A percentile compares a stretch with the other conserved stretches of the same genome.
These are phyloP conservation scores for Galerucella nymphaeae DNA, from an alignment of 2,888 invertebrate species.

Conservation along the genomic window DNA sequence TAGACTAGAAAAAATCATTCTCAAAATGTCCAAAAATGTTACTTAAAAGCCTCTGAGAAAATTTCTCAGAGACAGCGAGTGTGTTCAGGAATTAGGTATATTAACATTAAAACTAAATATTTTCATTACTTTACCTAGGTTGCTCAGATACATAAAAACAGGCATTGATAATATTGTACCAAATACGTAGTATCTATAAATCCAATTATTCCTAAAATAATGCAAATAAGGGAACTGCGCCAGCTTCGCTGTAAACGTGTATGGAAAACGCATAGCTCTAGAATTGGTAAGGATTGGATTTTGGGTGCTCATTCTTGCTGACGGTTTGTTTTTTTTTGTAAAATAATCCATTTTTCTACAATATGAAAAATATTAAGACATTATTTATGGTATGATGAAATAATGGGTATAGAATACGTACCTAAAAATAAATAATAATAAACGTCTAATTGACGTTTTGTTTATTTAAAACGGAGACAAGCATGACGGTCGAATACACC, in stretches of 20 bases:
- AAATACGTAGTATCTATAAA: slow-evolving; percentile 63
- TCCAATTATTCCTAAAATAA: slow-evolving; percentile 67
- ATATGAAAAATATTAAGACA: background rate
- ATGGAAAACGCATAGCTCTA: slow-evolving; percentile 71
- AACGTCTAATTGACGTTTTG: no score
- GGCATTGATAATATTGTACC: slow-evolving; percentile 61
- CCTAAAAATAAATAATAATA: no score
- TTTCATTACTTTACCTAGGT: slow-evolving; percentile 60
- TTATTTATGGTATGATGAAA: background rate
- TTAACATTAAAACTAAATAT: background rate
- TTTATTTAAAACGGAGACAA: no score
- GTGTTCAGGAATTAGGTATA: no score
- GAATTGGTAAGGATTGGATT: background rate
- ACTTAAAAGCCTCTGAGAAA: no score
- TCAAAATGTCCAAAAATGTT: no score
- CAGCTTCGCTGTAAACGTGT: slow-evolving; percentile 69
- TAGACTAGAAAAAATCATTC: no score
- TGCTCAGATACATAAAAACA: slow-evolving; percentile 66
- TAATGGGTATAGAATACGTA: no score
- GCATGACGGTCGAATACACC: no score
- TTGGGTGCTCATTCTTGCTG: background rate
- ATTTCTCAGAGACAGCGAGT: no score
- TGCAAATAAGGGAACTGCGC: slow-evolving; percentile 69
- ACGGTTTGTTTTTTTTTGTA: slow-evolving; percentile 5
- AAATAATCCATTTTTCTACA: slow-evolving; percentile 9